Base-by-base conservation (phyloP, 1,140 invertebrate genomes). In the Drosophila nikananu region DNA sequence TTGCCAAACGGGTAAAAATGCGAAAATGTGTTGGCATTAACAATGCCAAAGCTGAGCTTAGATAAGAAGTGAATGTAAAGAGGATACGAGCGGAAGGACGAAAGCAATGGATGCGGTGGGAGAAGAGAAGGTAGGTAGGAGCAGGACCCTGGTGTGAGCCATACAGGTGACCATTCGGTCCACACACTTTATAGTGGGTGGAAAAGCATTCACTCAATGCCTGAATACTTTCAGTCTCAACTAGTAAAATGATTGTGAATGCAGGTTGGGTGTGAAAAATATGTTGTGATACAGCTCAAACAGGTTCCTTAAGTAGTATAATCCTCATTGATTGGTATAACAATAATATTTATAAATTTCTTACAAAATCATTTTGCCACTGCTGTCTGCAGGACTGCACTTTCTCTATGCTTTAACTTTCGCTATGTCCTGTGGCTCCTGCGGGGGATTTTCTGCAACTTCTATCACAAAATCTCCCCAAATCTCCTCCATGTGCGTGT, bases 11-110 rank as follows among this genome's bases (percentile, higher is more conserved):
- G 71, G 62, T 70, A 72, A 83, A 82, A 80, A 86, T 74, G 77
- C 54, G 74, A 64, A 78, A 86, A 86, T 80, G 72, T 83, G 77
- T 87, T 83, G 65, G 80, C 73, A 80, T 89, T 89, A 87, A 80
- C 77, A 77, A 81, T 81, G 64, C 65, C 59, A 42, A 72, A 52
- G 64, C 77, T 71, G 67, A 64, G 59, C 66, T 71, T 63, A 63
- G 66, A 79, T 79, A 79, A 72, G 65, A 72, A 17, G 25, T 41
- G 39, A 78, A 72, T 55, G 59, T 54, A 23, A 60, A 46, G 39
- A 64, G 76, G 67, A 63, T 64, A 44, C 44, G 44, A 23, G 52
- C 35, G 35, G 32, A 49, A 13, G 42, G 12, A 37, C 21, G 32
- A 17, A 39, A 5, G n/a, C 32, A 46, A 21, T 5, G 64, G n/a